A percentile compares a stretch with the other conserved stretches of the same genome.
Evolutionary conservation across 2,113 vertebrate genomes (phyloP).

Genomic region (Phocoena sinus): DNA sequence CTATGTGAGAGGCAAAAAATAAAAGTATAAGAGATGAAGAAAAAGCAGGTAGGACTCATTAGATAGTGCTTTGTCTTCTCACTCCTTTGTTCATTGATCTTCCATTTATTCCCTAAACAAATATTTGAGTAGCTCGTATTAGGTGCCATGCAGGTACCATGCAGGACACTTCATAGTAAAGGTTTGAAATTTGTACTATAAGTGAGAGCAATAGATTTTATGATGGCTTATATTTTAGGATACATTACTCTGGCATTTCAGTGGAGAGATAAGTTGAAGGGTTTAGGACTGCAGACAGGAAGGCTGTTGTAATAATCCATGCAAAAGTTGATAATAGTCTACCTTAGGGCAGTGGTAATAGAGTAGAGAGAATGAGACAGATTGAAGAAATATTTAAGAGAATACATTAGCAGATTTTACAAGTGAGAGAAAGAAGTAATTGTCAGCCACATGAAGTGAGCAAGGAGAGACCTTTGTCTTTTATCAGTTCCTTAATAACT

Average conservation of each 20-base stretch:
- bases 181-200: not conserved
- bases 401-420: conserved; percentile 22
- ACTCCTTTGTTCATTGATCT: not conserved
- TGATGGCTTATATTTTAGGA: not conserved
- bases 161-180: not conserved
- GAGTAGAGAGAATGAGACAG: not conserved
- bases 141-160: not conserved
- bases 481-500: conserved; percentile 27
- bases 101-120: not conserved
- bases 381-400: conserved; percentile 25
- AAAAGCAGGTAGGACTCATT: not conserved
- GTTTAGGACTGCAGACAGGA: not conserved
- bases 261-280: not conserved
- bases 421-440: conserved; percentile 6
- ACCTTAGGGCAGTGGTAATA: not conserved
- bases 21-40: not conserved
- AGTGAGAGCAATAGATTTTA: not conserved
- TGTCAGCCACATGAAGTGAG: conserved; percentile 21
- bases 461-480: conserved; percentile 37
- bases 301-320: not conserved
- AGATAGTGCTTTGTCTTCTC: not conserved
- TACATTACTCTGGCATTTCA: not conserved
- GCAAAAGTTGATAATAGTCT: not conserved
- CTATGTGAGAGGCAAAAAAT: not conserved
- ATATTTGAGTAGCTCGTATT: not conserved